Evolutionary conservation across 2,797 vertebrate genomes (phyloP).

Genomic region (Peromyscus attwateri): DNA sequence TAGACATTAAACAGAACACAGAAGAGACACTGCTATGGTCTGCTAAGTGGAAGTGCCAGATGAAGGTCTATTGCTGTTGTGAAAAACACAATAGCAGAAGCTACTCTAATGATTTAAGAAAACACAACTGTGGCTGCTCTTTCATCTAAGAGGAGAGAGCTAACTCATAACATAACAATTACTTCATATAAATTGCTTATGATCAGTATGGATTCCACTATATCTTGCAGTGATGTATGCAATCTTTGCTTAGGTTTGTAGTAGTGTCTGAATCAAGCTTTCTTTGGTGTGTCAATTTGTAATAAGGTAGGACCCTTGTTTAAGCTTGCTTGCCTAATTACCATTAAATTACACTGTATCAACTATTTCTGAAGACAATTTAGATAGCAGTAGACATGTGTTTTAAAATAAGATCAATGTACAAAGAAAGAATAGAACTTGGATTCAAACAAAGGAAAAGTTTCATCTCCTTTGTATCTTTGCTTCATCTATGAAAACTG

Average conservation of each 20-base stretch:
- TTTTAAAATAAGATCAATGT: neutral
- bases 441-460: neutral
- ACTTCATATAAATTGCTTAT: conserved; percentile 51
- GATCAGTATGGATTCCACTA: neutral
- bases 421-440: neutral
- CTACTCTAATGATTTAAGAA: conserved; percentile 42
- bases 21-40: conserved; percentile 60
- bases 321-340: conserved; percentile 37
- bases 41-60: conserved; percentile 68
- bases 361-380: conserved; percentile 27
- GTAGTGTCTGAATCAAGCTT: conserved; percentile 54
- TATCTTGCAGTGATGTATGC: neutral
- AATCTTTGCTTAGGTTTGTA: neutral
- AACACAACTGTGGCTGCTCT: neutral
- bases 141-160: neutral
- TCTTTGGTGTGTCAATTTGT: neutral
- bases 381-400: neutral
- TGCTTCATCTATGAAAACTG: conserved; percentile 26
- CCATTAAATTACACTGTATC: neutral
- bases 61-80: conserved; percentile 14
- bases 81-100: conserved; percentile 63
- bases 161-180: conserved; percentile 56
- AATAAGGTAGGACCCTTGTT: neutral
- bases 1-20: conserved; percentile 75
- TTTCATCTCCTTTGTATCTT: neutral